phyloP scores from a whole-genome alignment of 1,140 invertebrate species.

The Euura lappo region DNA sequence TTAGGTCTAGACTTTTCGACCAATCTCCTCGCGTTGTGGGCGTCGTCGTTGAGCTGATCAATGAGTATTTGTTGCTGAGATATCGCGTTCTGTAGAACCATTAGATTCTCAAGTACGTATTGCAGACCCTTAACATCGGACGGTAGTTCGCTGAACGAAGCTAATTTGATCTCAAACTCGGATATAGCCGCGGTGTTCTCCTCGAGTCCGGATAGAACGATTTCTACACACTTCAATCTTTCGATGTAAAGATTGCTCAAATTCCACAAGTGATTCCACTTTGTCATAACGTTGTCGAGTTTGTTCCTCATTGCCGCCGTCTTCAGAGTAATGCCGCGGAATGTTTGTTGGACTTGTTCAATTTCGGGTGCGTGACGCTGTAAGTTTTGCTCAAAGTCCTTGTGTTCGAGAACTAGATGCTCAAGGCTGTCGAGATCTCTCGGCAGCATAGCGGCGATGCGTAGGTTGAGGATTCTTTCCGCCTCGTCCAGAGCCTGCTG shows the following conservation, averaged over 20 bases:
- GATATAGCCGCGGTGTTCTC: constrained; percentile 88
- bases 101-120: constrained; percentile 74
- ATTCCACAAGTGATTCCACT: constrained; percentile 91
- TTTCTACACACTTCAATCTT: constrained; percentile 89
- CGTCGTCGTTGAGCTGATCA: constrained; percentile 90
- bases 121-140: constrained; percentile 80
- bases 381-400: constrained; percentile 81
- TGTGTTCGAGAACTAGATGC: constrained; percentile 86
- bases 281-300: constrained; percentile 83
- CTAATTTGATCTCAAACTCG: constrained; percentile 90
- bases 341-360: constrained; percentile 82
- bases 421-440: constrained; percentile 86
- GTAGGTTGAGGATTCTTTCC: constrained; percentile 81
- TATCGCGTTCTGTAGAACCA: constrained; percentile 81
- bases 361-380: constrained; percentile 79
- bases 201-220: constrained; percentile 86
- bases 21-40: constrained; percentile 82
- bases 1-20: constrained; percentile 82
- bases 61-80: constrained; percentile 85
- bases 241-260: constrained; percentile 88
- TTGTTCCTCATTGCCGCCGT: constrained; percentile 90
- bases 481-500: constrained; percentile 84
- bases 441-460: constrained; percentile 81
- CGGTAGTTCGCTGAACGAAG: constrained; percentile 82
- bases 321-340: constrained; percentile 82